A percentile compares a stretch with the other conserved stretches of the same genome.
Conservation (phyloP, 2,113 vertebrate genomes). For the Centropus unirufus region DNA sequence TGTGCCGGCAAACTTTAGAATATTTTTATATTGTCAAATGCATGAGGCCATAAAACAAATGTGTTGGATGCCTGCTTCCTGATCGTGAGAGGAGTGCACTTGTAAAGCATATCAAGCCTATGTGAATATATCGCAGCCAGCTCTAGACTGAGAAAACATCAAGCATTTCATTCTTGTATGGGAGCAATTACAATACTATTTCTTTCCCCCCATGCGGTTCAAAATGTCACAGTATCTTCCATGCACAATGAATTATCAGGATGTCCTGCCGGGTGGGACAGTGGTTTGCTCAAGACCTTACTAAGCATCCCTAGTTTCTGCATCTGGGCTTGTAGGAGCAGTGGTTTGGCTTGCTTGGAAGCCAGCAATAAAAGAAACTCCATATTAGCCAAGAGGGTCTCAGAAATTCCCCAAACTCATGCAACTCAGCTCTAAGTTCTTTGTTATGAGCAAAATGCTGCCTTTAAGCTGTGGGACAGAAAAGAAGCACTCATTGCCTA, state of each 20-base stretch:
- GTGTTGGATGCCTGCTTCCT: background rate
- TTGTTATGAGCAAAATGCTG: slow-evolving; percentile 6
- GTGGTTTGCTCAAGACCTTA: background rate
- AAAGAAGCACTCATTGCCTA: slow-evolving; percentile 34
- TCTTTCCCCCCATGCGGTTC: background rate
- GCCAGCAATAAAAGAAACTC: background rate
- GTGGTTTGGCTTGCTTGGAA: slow-evolving; percentile 21
- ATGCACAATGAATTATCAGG: background rate
- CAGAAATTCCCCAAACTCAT: background rate
- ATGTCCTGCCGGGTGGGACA: slow-evolving; percentile 1
- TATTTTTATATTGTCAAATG: background rate
- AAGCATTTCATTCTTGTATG: slow-evolving; percentile 6
- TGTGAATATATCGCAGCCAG: background rate
- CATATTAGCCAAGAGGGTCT: background rate
- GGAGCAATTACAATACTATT: background rate
- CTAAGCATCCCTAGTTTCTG: background rate
- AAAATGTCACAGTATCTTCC: background rate
- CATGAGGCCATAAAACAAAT: background rate
- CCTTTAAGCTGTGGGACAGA: slow-evolving; percentile 38
- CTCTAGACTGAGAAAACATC: background rate
- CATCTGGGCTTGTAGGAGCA: slow-evolving; percentile 19
- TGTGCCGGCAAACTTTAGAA: background rate
- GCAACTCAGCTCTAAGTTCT: background rate
- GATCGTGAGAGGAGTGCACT: background rate
- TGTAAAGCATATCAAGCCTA: background rate